A percentile compares a stretch with the other conserved stretches of the same genome.
Conservation (phyloP, 92 coral and sea anemone species). For the Phenganax stokvisi region DNA sequence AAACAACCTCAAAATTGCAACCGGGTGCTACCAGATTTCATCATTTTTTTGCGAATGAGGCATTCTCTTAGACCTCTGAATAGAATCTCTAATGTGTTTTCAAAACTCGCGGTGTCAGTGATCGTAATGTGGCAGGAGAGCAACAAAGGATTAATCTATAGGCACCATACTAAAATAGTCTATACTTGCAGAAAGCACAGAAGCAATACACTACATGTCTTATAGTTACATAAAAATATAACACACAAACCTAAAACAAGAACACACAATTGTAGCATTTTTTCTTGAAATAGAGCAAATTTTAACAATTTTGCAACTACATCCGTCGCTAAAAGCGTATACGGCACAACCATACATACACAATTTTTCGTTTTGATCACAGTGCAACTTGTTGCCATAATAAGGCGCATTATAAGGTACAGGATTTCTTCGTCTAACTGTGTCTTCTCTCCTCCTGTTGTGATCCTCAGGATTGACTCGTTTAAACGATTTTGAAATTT, state of each 20-base stretch:
- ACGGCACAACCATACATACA: slow-evolving; percentile 51
- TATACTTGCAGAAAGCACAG: no score
- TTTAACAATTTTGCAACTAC: slow-evolving; percentile 51
- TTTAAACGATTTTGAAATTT: slow-evolving; percentile 21
- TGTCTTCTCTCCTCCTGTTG: slow-evolving; percentile 38
- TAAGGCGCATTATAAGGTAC: slow-evolving; percentile 37
- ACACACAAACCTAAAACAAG: slow-evolving; percentile 52
- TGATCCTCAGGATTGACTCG: slow-evolving; percentile 32
- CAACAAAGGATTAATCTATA: no score
- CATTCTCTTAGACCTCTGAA: no score
- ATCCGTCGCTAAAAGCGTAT: slow-evolving; percentile 56
- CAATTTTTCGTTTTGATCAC: slow-evolving; percentile 38
- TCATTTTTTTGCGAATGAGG: no score
- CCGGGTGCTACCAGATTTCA: no score
- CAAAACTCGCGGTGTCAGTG: no score
- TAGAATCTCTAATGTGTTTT: no score
- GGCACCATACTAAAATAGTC: no score
- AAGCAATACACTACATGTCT: no score
- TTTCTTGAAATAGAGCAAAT: slow-evolving; percentile 60
- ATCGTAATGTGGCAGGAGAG: no score
- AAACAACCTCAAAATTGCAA: no score
- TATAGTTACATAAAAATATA: background rate
- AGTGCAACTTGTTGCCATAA: slow-evolving; percentile 37
- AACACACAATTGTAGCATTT: slow-evolving; percentile 50
- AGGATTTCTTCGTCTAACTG: slow-evolving; percentile 34